A percentile compares a stretch with the other conserved stretches of the same genome.
These are phyloP conservation scores for Lepas anatifera DNA, from an alignment of 2,888 invertebrate genomes.

Conservation along the genomic window DNA sequence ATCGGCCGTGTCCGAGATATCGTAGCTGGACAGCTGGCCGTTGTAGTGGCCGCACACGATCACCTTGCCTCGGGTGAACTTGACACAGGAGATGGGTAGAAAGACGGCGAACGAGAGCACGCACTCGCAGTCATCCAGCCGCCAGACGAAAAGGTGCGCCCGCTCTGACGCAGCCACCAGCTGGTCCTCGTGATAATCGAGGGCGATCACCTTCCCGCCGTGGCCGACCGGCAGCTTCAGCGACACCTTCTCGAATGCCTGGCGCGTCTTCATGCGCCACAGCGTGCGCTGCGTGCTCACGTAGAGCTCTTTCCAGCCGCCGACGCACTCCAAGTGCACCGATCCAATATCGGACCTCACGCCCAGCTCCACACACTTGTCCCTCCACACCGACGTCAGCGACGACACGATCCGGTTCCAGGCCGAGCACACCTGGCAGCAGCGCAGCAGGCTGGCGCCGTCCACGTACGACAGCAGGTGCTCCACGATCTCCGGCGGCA, in stretches of 20 bases:
- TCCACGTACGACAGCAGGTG: slow-evolving; percentile 19
- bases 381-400: slow-evolving; percentile 6
- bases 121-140: neutral
- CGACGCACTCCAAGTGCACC: neutral
- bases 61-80: slow-evolving; percentile 16
- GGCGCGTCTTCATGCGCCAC: slow-evolving; percentile 6
- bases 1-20: neutral
- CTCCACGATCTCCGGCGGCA: slow-evolving; percentile 22
- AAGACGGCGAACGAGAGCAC: slow-evolving; percentile 21
- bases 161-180: neutral
- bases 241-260: slow-evolving; percentile 4
- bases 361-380: neutral
- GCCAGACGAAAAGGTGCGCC: neutral
- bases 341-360: neutral
- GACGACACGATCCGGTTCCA: slow-evolving; percentile 18
- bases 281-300: neutral
- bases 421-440: slow-evolving; percentile 19
- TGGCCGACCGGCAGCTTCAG: neutral
- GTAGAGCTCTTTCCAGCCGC: neutral
- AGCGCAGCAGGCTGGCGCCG: slow-evolving; percentile 21
- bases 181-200: neutral
- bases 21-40: slow-evolving; percentile 13
- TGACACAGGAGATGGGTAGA: slow-evolving; percentile 21
- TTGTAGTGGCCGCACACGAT: slow-evolving; percentile 23
- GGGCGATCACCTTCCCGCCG: slow-evolving; percentile 4